Evolutionary conservation across 2,113 vertebrate species (phyloP).

Genomic region (Butastur rufipennis): DNA sequence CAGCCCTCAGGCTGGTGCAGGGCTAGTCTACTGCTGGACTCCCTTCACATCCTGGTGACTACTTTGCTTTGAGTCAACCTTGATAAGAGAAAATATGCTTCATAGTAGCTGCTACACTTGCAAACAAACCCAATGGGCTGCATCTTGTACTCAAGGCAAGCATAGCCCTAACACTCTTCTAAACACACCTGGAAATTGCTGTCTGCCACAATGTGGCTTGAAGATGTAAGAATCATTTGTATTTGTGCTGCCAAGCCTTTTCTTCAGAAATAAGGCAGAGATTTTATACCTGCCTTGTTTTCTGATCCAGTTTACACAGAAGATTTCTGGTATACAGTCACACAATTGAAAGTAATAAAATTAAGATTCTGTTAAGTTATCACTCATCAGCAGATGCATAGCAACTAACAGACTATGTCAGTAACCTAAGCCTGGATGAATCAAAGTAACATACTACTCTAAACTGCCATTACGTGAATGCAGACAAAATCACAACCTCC

Average conservation of each 20-base stretch:
- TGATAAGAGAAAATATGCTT: constrained; percentile 39
- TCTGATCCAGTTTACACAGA: neutral
- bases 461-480: neutral
- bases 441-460: neutral
- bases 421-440: neutral
- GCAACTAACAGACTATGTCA: neutral
- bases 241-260: neutral
- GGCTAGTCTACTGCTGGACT: constrained; percentile 12
- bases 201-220: neutral
- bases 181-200: neutral
- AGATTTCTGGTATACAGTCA: neutral
- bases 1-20: neutral
- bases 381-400: neutral
- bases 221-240: neutral
- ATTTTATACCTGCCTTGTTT: neutral
- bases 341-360: neutral
- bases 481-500: neutral
- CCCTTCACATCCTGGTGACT: neutral
- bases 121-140: neutral
- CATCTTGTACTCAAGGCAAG: neutral
- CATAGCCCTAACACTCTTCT: neutral
- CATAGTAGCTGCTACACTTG: neutral
- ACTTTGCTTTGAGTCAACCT: constrained; percentile 59
- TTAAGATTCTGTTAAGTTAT: neutral
- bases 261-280: neutral